Evolutionary conservation across 2,797 vertebrate genomes (phyloP), one percentile per base, ranked within the genome.

Genomic region (Rhodeus uyekii): DNA sequence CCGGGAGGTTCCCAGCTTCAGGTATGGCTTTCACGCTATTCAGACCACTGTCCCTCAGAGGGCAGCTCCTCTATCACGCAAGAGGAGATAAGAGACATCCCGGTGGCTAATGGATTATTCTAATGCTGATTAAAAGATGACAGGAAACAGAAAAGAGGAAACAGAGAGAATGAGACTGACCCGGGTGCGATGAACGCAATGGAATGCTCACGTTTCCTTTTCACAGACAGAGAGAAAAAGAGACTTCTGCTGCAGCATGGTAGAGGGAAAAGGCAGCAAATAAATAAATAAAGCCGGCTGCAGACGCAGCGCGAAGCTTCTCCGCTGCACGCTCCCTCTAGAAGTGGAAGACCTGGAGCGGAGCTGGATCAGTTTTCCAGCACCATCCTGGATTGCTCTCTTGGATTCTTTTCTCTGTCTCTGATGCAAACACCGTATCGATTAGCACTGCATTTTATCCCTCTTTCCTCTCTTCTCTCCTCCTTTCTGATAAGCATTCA

Each of bases 161-260:
- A 53, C 48, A 46, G 72, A 76, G 24, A 48, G 74, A 60, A 64
- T 27, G 60, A 74, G 48, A 77, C 75, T 27, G 42, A 72, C 53
- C 63, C 36, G 13, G 36, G 50, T n/a, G 22, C 38, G 73, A 79
- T 39, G 48, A 38, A 75, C 53, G 82, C 27, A 36, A 71, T 38
- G 64, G 46, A 50, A 32, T 9, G 19, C 69, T 84, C 53, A 73
- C 42, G 75, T 65, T 67, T 69, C 36, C 44, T 83, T 78, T 58
- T 76, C 38, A 13, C 65, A 27, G 44, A 34, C 19, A 5, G 34
- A 65, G 32, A 68, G 74, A 58, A 42, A 81, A 71, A 78, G 78
- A 85, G 80, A 78, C 78, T 91, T 92, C 93, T 94, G 93, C 94
- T 92, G 94, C 93, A 87, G 93, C 91, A 90, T 89, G 88, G 91